Evolutionary conservation across 2,797 vertebrate species (phyloP), one percentile per base, ranked within the genome.

Genomic region (Lagothrix lagotricha): DNA sequence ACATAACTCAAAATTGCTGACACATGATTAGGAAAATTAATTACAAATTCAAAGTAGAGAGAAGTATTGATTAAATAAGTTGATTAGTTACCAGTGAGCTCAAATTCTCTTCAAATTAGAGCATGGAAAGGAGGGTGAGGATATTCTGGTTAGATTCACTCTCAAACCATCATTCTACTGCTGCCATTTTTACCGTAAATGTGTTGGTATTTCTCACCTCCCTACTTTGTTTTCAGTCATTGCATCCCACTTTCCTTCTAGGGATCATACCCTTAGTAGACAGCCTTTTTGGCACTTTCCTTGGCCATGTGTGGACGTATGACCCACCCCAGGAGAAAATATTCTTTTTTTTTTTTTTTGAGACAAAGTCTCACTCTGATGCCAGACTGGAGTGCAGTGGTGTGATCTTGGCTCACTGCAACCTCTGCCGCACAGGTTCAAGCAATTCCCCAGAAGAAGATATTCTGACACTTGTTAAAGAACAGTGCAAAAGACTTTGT

Each of bases 21-120:
- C 72, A 57, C 41, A 58, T 97, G 39, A 17, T 93, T 90, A 85
- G 22, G 41, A 67, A 70, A 92, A 24, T 93, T 97, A 84, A 88
- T 95, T 92, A 80, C 2, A 83, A 88, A 80, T 82, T 95, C 76
- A 61, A 39, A 44, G 83, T 81, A 94, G 94, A 73, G 92, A 96
- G 46, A 76, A 93, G 1, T 0, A 12, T 57, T 26, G 20, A 79
- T 67, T 90, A 96, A 97, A 92, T 82, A 75, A 5, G 0, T 70
- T 85, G 84, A 96, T 86, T 50, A 75, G 26, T 75, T 88, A 91
- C n/a, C 46, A 82, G 2, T 20, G 39, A 81, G 11, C 19, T 26
- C 48, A 44, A 84, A 36, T 88, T 91, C 44, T 95, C 33, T 86
- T 95, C 22, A 89, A 48, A 77, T 64, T 44, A 64, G 80, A 91